Conservation (phyloP, 2,113 vertebrate genomes). For the Scatophagus argus region DNA sequence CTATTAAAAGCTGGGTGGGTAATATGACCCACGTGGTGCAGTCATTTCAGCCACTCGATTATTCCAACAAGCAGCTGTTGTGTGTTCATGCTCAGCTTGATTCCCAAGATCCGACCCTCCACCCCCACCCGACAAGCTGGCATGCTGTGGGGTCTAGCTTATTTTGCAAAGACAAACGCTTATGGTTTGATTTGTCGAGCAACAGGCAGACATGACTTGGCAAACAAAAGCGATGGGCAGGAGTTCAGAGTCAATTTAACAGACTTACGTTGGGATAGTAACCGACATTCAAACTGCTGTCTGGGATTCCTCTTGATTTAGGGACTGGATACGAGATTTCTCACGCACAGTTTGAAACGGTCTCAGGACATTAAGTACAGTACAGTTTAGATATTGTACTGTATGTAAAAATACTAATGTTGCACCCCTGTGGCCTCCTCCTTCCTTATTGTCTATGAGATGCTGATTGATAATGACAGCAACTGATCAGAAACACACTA, state of each 20-base stretch:
- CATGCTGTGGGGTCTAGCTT: constrained; percentile 42
- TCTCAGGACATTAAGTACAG: constrained; percentile 7
- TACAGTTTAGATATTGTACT: background rate
- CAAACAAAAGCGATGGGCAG: constrained; percentile 8
- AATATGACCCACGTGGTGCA: constrained; percentile 65
- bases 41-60: constrained; percentile 68
- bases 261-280: constrained; percentile 29
- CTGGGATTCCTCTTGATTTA: constrained; percentile 30
- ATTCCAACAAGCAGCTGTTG: constrained; percentile 80
- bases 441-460: background rate
- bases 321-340: background rate
- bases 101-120: constrained; percentile 40
- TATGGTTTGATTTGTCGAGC: constrained; percentile 51
- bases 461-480: constrained; percentile 50
- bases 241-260: constrained; percentile 39
- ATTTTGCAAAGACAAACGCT: constrained; percentile 65
- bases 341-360: constrained; percentile 13
- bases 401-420: constrained; percentile 19
- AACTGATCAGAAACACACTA: constrained; percentile 37
- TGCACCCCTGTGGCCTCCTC: constrained; percentile 10
- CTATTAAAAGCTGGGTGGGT: constrained; percentile 74
- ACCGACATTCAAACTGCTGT: constrained; percentile 47
- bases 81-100: constrained; percentile 62
- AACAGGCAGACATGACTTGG: constrained; percentile 56
- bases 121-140: constrained; percentile 1